Percentiles rank a stretch among this genome's conserved stretches.
Conservation (phyloP, 1,140 invertebrate genomes). For the Listronotus bonariensis region DNA sequence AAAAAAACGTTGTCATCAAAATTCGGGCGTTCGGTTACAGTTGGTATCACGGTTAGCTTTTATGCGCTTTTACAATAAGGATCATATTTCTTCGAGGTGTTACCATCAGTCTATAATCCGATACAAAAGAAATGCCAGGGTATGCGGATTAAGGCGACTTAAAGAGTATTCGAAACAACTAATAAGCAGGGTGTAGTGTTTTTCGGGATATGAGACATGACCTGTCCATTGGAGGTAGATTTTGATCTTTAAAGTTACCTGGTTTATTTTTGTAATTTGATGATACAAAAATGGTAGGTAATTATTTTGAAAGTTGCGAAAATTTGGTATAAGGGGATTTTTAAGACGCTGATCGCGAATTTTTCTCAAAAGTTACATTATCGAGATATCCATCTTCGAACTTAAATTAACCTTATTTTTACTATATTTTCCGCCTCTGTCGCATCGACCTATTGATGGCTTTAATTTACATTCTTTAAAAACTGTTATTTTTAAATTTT, state of each 20-base stretch:
- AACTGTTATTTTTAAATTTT: too few species aligned
- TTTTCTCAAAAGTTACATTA: too few species aligned
- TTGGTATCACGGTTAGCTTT: constrained; percentile 28
- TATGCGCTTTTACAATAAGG: constrained; percentile 22
- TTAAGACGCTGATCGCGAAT: too few species aligned
- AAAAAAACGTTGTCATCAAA: constrained; percentile 27
- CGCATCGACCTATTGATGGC: too few species aligned
- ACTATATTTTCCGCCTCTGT: too few species aligned
- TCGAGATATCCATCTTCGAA: too few species aligned
- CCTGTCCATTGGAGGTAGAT: constrained; percentile 27
- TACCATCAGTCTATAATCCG: constrained; percentile 34
- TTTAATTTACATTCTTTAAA: too few species aligned
- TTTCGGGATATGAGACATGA: constrained; percentile 22
- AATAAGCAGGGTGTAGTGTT: constrained; percentile 29
- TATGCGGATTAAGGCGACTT: constrained; percentile 29
- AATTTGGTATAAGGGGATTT: too few species aligned
- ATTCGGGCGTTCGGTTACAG: constrained; percentile 30
- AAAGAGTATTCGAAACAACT: constrained; percentile 34
- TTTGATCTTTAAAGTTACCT: constrained; percentile 15
- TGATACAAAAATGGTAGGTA: too few species aligned
- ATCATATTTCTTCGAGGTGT: constrained; percentile 31
- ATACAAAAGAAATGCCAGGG: constrained; percentile 31
- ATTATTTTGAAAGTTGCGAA: too few species aligned
- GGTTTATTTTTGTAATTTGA: neutral
- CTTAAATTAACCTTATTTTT: too few species aligned